These are phyloP conservation scores for Lottia gigantea DNA, from an alignment of 2,888 invertebrate species.

Conservation along the genomic window DNA sequence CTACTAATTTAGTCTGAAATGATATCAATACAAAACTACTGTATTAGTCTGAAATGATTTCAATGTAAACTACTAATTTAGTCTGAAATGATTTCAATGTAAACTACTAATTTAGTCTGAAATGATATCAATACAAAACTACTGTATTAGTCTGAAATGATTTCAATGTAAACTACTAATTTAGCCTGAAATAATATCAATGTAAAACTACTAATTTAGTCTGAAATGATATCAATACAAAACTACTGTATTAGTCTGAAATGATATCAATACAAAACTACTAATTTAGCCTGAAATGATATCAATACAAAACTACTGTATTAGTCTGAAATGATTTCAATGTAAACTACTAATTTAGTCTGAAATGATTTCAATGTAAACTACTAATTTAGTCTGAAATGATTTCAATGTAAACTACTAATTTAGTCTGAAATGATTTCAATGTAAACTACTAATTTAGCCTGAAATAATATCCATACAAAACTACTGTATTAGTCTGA, in stretches of 20 bases:
- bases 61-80: not conserved
- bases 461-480: not conserved
- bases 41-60: not conserved
- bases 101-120: constrained; percentile 77
- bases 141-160: constrained; percentile 73
- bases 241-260: not conserved
- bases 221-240: not conserved
- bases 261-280: not conserved
- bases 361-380: too few species aligned
- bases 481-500: not conserved
- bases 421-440: constrained; percentile 46
- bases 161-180: constrained; percentile 77
- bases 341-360: too few species aligned
- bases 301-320: constrained; percentile 79
- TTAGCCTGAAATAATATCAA: constrained; percentile 45
- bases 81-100: constrained; percentile 39
- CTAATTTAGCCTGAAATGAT: not conserved
- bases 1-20: too few species aligned
- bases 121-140: constrained; percentile 70
- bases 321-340: constrained; percentile 47
- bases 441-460: too few species aligned
- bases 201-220: too few species aligned
- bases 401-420: constrained; percentile 78
- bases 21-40: not conserved
- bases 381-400: too few species aligned